Evolutionary conservation across 2,888 invertebrate species (phyloP).

Genomic region (Cyrtodaria siliqua): DNA sequence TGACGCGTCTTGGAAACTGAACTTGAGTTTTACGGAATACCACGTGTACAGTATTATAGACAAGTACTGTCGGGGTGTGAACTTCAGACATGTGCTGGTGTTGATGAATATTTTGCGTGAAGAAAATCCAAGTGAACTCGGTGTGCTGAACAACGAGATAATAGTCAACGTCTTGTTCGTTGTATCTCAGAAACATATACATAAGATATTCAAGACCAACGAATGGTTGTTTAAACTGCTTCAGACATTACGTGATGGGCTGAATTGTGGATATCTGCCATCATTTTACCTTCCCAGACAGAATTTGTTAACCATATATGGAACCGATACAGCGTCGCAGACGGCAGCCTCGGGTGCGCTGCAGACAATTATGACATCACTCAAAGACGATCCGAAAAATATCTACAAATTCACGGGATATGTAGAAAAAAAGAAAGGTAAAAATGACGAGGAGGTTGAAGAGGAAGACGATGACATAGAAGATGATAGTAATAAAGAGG

Average conservation of each 20-base stretch:
- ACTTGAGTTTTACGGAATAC: slow-evolving; percentile 61
- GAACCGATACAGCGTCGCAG: slow-evolving; percentile 24
- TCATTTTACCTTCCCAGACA: slow-evolving; percentile 64
- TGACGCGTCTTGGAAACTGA: slow-evolving; percentile 51
- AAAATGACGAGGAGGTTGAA: slow-evolving; percentile 8
- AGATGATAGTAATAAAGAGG: slow-evolving; percentile 11
- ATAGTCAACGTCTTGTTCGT: slow-evolving; percentile 63
- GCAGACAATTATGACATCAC: slow-evolving; percentile 28
- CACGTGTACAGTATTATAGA: slow-evolving; percentile 62
- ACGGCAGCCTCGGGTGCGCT: slow-evolving; percentile 37
- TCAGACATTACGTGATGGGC: slow-evolving; percentile 47
- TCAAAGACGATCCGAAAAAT: slow-evolving; percentile 46
- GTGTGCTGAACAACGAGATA: slow-evolving; percentile 59
- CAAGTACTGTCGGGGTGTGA: slow-evolving; percentile 57
- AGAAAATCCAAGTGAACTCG: slow-evolving; percentile 39
- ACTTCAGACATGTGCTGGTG: slow-evolving; percentile 61
- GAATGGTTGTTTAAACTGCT: slow-evolving; percentile 62
- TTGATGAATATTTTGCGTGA: slow-evolving; percentile 63
- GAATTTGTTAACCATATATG: slow-evolving; percentile 51
- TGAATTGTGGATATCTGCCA: slow-evolving; percentile 54
- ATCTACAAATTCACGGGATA: slow-evolving; percentile 56
- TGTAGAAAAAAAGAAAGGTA: slow-evolving; percentile 32
- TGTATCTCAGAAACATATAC: slow-evolving; percentile 62
- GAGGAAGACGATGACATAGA: neutral
- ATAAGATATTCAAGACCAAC: slow-evolving; percentile 44